Base-by-base conservation (phyloP, 1,140 invertebrate genomes). In the Nasonia longicornis region DNA sequence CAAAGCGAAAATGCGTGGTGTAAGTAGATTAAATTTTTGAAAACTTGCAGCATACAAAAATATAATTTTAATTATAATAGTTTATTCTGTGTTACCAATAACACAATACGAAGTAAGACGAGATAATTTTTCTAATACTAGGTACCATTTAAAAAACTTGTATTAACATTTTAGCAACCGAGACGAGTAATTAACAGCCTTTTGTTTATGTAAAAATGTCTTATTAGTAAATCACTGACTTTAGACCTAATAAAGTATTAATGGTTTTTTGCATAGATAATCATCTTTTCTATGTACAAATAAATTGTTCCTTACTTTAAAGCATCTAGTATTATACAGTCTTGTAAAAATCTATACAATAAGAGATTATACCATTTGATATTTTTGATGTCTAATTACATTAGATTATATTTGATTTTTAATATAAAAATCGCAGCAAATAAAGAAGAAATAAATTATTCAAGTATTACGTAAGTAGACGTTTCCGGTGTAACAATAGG, bases 81-180 rank as follows among this genome's bases (percentile, higher is more conserved):
- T 38, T 66, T 42, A 69, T 58, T 74, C 71, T 16, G 35, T 38
- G 10, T 58, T 58, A 3, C n/a, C 16, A 35, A 52, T 72, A 52
- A 52, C 45, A 69, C 16, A 52, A 69, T 69, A 67, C 3, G 26
- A 75, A 75, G 63, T 67, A 29, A 45, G 52, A 69, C 66, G n/a
- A 20, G 2, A 52, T 66, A 63, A 66, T 42, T 64, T 11, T 12
- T 63, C 29, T 38, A 78, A 52, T 31, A 72, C n/a, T 71, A 29
- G 3, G 69, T 80, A 80, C 31, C 35, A 52, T 58, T 64, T 66
- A 16, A 64, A 81, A 81, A 76, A 70, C 20, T 76, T 76, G 31
- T 81, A 58, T 81, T 81, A 71, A 76, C 79, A 81, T 80, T 80
- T 80, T 72, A 81, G 35, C 22, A 77, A 75, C 79, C 71, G 78